Percentiles rank a stretch among this genome's conserved stretches.
These are phyloP conservation scores for Cinclus cinclus DNA, from an alignment of 2,113 vertebrate genomes.

Conservation along the genomic window DNA sequence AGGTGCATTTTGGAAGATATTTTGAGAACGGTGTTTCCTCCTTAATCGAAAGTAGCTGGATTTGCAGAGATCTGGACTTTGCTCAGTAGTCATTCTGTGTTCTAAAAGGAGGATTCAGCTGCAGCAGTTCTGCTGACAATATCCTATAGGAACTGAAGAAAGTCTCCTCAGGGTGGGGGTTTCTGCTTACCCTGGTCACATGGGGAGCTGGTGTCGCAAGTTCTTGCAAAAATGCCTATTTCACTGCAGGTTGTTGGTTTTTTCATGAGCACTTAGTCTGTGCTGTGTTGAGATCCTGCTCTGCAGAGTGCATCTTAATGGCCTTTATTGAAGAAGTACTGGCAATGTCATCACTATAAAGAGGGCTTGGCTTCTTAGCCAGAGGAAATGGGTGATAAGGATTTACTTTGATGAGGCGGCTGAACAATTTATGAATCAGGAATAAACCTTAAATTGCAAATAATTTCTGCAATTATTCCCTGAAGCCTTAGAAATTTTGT, in stretches of 20 bases:
- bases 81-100: neutral
- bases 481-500: neutral
- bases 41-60: neutral
- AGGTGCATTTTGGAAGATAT: neutral
- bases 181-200: neutral
- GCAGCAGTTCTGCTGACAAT: neutral
- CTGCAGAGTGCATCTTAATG: slow-evolving; percentile 25
- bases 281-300: neutral
- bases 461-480: neutral
- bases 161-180: neutral
- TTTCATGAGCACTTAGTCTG: neutral
- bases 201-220: neutral
- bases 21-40: neutral
- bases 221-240: neutral
- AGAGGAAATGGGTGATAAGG: neutral
- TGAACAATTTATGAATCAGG: neutral
- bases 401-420: neutral
- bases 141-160: neutral
- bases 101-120: neutral
- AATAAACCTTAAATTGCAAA: neutral
- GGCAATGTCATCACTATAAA: neutral
- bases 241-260: neutral
- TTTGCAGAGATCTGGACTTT: neutral
- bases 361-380: neutral
- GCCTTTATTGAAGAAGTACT: neutral